A percentile compares a stretch with the other conserved stretches of the same genome.
Conservation (phyloP, 2,888 invertebrate genomes). For the Achlya flavicornis region DNA sequence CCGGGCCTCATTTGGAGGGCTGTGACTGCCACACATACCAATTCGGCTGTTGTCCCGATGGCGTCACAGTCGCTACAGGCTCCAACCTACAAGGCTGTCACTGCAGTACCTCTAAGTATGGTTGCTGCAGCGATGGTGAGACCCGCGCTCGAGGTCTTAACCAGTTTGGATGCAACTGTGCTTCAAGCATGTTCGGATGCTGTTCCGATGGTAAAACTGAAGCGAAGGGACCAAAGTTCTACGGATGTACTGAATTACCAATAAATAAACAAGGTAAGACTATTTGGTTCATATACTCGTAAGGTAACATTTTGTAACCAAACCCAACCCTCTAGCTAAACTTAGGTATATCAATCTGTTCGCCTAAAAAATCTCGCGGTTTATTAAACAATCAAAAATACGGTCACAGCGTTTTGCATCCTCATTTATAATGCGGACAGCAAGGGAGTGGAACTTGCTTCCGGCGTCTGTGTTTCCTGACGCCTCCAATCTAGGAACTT, state of each 20-base stretch:
- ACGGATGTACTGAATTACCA: constrained; percentile 90
- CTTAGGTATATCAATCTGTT: no score
- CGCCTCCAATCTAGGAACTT: no score
- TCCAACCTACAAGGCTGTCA: constrained; percentile 86
- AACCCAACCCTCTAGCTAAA: no score
- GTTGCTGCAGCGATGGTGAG: constrained; percentile 93
- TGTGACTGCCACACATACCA: constrained; percentile 94
- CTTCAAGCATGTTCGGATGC: constrained; percentile 91
- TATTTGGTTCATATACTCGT: neutral
- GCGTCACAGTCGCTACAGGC: constrained; percentile 89
- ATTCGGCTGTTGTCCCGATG: constrained; percentile 96
- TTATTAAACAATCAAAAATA: no score
- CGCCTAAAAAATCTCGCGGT: no score
- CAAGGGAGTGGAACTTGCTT: no score
- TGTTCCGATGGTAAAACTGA: constrained; percentile 92
- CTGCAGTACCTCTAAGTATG: constrained; percentile 89
- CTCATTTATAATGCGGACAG: no score
- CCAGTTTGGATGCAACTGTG: constrained; percentile 91
- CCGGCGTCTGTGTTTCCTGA: no score
- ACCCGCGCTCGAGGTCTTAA: constrained; percentile 92
- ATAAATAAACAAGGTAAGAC: constrained; percentile 86
- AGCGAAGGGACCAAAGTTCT: constrained; percentile 92
- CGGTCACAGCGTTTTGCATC: no score
- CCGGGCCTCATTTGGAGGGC: constrained; percentile 91
- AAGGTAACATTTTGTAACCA: neutral